Evolutionary conservation across 2,113 vertebrate species (phyloP).

Genomic region (Dolichotis patagonum): DNA sequence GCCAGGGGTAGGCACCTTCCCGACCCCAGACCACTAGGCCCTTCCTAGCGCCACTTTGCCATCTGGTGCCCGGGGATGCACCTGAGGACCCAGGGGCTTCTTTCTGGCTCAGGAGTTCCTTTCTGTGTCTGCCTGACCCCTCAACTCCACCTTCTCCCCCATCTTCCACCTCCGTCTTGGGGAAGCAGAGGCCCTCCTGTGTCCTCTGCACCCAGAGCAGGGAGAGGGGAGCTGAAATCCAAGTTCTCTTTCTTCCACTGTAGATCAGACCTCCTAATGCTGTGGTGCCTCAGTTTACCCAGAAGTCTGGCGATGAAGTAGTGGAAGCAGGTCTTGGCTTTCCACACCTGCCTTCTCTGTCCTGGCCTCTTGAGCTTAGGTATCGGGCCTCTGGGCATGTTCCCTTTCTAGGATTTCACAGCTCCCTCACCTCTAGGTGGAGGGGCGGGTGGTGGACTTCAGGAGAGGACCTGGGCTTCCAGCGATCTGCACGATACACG

Average conservation of each 20-base stretch:
- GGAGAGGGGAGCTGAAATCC: neutral
- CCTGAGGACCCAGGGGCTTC: neutral
- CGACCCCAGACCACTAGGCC: neutral
- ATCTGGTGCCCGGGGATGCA: neutral
- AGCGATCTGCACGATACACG: too few species aligned
- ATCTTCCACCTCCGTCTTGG: neutral
- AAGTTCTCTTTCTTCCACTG: neutral
- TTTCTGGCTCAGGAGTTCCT: neutral
- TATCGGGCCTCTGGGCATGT: neutral
- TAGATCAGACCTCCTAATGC: neutral
- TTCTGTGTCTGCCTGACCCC: neutral
- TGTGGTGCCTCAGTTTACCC: conserved; percentile 26
- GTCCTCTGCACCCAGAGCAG: neutral
- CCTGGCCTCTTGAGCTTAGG: neutral
- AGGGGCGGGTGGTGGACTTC: neutral
- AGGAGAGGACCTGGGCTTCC: neutral
- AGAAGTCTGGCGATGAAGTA: neutral
- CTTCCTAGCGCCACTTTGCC: neutral
- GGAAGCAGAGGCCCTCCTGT: neutral
- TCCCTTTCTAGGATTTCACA: neutral
- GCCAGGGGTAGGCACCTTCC: conserved; percentile 91
- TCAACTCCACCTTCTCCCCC: neutral
- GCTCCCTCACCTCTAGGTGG: neutral
- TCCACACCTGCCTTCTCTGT: too few species aligned
- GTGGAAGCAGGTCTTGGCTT: neutral